A percentile compares a stretch with the other conserved stretches of the same genome.
These are phyloP conservation scores for Lithobates pipiens DNA, from an alignment of 2,797 vertebrate species.

Conservation along the genomic window DNA sequence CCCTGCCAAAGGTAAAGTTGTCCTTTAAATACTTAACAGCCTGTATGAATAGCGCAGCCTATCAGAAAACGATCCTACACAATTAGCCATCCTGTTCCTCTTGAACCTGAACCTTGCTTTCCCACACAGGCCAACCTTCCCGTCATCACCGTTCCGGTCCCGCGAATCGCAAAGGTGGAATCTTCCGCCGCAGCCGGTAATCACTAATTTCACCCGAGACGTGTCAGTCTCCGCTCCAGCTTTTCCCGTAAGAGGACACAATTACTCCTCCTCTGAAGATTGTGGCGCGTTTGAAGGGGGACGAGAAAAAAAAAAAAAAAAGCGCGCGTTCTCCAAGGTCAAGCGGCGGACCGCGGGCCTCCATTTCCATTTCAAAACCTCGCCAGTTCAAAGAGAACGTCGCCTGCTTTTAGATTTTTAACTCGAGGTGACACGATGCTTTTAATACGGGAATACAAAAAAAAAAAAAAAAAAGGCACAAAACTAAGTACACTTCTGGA, in stretches of 20 bases:
- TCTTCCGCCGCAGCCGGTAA: background rate
- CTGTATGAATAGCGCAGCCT: background rate
- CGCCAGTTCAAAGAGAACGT: slow-evolving; percentile 66
- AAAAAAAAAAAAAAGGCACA: slow-evolving; percentile 48
- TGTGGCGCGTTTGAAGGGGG: slow-evolving; percentile 60
- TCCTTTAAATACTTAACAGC: too few species aligned
- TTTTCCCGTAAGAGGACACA: background rate
- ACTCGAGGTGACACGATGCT: slow-evolving; percentile 70
- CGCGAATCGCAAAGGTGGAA: background rate
- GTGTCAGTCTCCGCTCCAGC: background rate
- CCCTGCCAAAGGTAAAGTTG: too few species aligned
- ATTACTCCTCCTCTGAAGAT: slow-evolving; percentile 27
- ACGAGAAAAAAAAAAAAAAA: too few species aligned
- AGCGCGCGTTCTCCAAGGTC: slow-evolving; percentile 67
- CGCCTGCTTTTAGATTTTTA: slow-evolving; percentile 67
- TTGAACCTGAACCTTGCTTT: too few species aligned
- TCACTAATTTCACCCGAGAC: background rate
- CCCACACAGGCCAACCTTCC: background rate
- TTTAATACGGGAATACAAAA: slow-evolving; percentile 66
- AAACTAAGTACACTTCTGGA: slow-evolving; percentile 57
- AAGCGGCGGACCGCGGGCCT: slow-evolving; percentile 51
- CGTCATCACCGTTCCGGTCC: background rate
- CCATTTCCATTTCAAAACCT: slow-evolving; percentile 71
- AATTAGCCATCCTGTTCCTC: background rate
- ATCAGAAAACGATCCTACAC: background rate